Evolutionary conservation across 2,888 invertebrate species (phyloP).

Genomic region (Meiosimyza platycephala): DNA sequence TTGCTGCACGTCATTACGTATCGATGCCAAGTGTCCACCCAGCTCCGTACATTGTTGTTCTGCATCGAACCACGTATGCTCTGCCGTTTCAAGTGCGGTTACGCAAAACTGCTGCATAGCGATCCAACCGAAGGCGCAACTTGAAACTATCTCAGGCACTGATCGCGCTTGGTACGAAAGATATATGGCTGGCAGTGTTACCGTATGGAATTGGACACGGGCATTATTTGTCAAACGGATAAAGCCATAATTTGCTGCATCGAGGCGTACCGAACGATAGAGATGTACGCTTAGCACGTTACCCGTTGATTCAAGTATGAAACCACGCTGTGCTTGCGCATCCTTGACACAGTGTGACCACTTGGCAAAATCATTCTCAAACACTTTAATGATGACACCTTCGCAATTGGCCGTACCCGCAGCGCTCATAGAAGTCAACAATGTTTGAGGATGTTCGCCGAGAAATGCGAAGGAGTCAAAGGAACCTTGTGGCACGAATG

Average conservation of each 20-base stretch:
- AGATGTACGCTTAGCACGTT: slow-evolving; percentile 56
- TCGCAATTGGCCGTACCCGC: slow-evolving; percentile 47
- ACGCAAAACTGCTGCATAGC: slow-evolving; percentile 76
- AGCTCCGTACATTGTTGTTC: slow-evolving; percentile 74
- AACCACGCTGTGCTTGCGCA: slow-evolving; percentile 49
- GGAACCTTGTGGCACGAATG: neutral
- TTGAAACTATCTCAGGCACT: slow-evolving; percentile 72
- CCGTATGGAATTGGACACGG: neutral
- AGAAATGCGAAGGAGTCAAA: slow-evolving; percentile 43
- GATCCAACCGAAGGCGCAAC: slow-evolving; percentile 80
- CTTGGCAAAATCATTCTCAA: slow-evolving; percentile 53
- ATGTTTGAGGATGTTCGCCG: slow-evolving; percentile 31
- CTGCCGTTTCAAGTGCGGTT: slow-evolving; percentile 70
- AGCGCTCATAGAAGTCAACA: slow-evolving; percentile 40
- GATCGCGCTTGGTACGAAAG: slow-evolving; percentile 75
- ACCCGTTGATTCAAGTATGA: slow-evolving; percentile 54
- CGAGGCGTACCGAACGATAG: slow-evolving; percentile 39
- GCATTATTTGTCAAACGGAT: neutral
- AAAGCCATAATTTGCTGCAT: neutral
- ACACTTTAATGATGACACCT: slow-evolving; percentile 55
- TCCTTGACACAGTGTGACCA: slow-evolving; percentile 57
- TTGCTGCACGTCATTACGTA: slow-evolving; percentile 75
- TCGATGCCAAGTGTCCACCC: slow-evolving; percentile 78
- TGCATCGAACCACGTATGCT: slow-evolving; percentile 75
- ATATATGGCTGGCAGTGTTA: slow-evolving; percentile 69